phyloP scores from a whole-genome alignment of 2,888 invertebrate genomes.

The Urechis unicinctus region DNA sequence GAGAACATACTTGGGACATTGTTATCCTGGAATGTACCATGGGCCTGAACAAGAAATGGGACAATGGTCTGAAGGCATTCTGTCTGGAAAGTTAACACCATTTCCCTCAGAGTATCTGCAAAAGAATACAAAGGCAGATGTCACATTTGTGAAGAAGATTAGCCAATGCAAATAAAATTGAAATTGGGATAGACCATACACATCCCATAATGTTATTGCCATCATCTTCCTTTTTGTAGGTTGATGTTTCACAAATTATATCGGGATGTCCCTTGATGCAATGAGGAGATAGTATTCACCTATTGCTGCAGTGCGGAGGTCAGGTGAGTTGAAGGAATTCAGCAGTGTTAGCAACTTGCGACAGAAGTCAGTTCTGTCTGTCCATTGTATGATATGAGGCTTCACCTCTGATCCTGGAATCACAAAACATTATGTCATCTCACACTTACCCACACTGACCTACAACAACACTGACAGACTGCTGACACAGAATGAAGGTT shows the following conservation, averaged over 20 bases:
- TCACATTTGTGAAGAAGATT: no score
- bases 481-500: no score
- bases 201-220: no score
- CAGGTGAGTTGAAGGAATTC: constrained; percentile 81
- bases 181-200: no score
- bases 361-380: constrained; percentile 84
- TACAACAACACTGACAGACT: not conserved
- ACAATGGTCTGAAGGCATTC: constrained; percentile 77
- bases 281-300: constrained; percentile 53
- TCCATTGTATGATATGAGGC: constrained; percentile 51
- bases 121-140: no score
- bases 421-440: not conserved
- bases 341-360: constrained; percentile 77
- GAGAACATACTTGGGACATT: constrained; percentile 32
- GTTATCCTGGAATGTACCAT: constrained; percentile 68
- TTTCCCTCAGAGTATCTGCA: constrained; percentile 69
- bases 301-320: constrained; percentile 72
- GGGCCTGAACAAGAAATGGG: constrained; percentile 78
- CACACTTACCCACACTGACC: not conserved
- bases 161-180: not conserved
- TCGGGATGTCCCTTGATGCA: no score
- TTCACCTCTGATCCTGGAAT: constrained; percentile 28
- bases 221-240: no score
- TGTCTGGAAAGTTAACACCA: constrained; percentile 70
- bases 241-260: no score